These are phyloP conservation scores for Momotus momota DNA, from an alignment of 2,797 vertebrate species.

Conservation along the genomic window DNA sequence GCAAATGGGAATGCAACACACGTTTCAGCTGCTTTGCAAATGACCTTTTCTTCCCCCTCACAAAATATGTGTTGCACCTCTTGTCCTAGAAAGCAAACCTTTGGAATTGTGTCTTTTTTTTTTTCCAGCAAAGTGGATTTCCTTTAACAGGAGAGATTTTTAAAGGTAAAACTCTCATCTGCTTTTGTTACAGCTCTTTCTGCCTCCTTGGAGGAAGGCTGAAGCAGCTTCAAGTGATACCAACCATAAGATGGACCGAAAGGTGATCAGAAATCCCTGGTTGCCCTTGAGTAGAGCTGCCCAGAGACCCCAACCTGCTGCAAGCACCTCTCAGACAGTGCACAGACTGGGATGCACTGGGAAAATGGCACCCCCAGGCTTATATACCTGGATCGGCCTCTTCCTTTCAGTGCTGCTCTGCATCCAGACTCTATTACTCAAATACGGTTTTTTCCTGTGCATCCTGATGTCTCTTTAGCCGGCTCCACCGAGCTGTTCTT, in stretches of 20 bases:
- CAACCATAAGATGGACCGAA: neutral
- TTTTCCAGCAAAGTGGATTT: neutral
- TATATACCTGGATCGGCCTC: neutral
- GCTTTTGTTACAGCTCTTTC: neutral
- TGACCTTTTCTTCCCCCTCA: neutral
- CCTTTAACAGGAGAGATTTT: neutral
- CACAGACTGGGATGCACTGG: accelerated
- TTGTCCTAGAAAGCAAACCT: neutral
- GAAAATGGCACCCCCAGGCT: accelerated
- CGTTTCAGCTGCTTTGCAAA: neutral
- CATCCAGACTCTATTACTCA: neutral
- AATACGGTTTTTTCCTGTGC: neutral
- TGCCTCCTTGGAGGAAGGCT: neutral
- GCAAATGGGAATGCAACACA: neutral
- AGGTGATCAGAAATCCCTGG: neutral
- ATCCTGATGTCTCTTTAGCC: neutral
- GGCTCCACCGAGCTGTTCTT: neutral
- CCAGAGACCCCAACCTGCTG: neutral
- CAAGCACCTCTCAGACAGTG: too few species aligned
- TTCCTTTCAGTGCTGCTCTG: neutral
- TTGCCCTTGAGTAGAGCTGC: neutral
- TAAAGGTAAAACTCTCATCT: neutral
- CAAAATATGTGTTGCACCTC: neutral
- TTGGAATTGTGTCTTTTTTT: neutral
- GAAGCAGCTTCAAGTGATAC: neutral